A percentile compares a stretch with the other conserved stretches of the same genome.
Conservation (phyloP, 2,113 vertebrate species). For the Callocephalon fimbriatum region DNA sequence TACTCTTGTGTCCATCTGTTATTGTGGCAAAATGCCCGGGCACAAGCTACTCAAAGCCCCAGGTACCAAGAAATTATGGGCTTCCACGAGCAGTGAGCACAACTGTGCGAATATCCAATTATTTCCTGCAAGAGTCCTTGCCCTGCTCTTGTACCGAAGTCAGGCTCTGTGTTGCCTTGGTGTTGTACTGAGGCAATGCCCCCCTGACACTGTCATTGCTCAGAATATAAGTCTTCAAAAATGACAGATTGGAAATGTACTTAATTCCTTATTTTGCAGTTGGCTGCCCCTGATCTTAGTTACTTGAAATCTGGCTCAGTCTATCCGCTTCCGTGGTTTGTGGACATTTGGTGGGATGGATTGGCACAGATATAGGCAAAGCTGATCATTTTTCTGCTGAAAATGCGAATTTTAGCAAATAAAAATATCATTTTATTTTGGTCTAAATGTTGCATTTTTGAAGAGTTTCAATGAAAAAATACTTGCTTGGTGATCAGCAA, state of each 20-base stretch:
- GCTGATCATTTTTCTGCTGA: neutral
- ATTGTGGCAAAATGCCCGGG: conserved; percentile 28
- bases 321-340: neutral
- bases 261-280: neutral
- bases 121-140: neutral
- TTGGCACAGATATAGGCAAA: neutral
- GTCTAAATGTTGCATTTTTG: neutral
- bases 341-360: neutral
- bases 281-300: neutral
- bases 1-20: conserved; percentile 62
- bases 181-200: neutral
- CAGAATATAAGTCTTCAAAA: neutral
- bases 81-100: neutral
- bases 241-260: conserved; percentile 4
- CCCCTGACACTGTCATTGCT: neutral
- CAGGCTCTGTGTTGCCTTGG: neutral
- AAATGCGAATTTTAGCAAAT: neutral
- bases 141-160: neutral
- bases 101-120: neutral
- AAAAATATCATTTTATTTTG: neutral
- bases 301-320: neutral
- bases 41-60: neutral
- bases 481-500: neutral
- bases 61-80: neutral
- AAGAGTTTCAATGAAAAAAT: neutral